A percentile compares a stretch with the other conserved stretches of the same genome.
phyloP scores from a whole-genome alignment of 2,888 invertebrate species.

The Drosophila peninsularis region DNA sequence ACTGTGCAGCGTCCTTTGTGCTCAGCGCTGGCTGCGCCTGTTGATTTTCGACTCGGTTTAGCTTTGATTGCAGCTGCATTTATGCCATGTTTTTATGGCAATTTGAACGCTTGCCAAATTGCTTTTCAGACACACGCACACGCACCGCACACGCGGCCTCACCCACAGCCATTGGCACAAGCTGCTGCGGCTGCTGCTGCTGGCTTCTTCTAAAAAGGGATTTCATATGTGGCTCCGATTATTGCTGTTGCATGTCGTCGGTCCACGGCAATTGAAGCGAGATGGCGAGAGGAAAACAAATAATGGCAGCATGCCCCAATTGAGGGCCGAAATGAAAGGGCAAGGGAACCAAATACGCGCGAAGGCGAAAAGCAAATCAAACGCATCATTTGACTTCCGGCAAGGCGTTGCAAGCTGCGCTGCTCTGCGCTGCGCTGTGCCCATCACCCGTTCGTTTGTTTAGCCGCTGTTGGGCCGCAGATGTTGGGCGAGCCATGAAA shows the following conservation, averaged over 20 bases:
- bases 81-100: conserved; percentile 69
- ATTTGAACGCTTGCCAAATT: conserved; percentile 77
- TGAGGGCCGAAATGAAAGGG: conserved; percentile 8
- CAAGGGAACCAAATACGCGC: neutral
- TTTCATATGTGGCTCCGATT: conserved; percentile 28
- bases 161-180: neutral
- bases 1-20: conserved; percentile 41
- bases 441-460: conserved; percentile 40
- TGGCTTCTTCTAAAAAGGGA: conserved; percentile 24
- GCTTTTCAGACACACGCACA: conserved; percentile 57
- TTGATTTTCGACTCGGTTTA: conserved; percentile 39
- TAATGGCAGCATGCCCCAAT: neutral
- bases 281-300: conserved; percentile 37
- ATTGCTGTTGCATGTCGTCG: conserved; percentile 48
- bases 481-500: conserved; percentile 51
- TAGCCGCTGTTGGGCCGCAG: conserved; percentile 51
- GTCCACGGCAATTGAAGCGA: conserved; percentile 34
- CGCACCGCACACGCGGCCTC: conserved; percentile 4
- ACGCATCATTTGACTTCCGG: conserved; percentile 76
- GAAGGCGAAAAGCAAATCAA: conserved; percentile 59
- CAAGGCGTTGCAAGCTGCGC: conserved; percentile 60
- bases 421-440: no score
- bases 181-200: neutral
- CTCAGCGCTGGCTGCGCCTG: conserved; percentile 18
- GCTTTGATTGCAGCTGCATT: conserved; percentile 71